Evolutionary conservation across 1,140 invertebrate genomes (phyloP).

Genomic region (Chelonus insularis): DNA sequence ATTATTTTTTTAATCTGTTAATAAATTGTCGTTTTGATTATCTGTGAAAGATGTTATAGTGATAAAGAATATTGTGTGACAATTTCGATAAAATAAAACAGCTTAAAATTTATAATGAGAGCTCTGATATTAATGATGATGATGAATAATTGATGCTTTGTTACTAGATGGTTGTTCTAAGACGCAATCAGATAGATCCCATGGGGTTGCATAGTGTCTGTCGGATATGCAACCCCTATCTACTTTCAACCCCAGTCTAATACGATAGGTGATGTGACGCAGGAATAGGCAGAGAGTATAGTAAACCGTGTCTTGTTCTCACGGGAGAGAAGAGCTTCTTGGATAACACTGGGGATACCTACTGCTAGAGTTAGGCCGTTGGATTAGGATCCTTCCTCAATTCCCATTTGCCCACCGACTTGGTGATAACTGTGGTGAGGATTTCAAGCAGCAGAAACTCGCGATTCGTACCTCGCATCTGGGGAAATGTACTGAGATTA

Average conservation of each 20-base stretch:
- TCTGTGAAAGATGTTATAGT: too few species aligned
- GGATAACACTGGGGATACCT: conserved; percentile 39
- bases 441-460: background rate
- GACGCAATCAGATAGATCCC: conserved; percentile 4
- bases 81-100: too few species aligned
- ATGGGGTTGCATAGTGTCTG: background rate
- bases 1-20: too few species aligned
- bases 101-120: background rate
- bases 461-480: conserved; percentile 36
- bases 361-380: conserved; percentile 41
- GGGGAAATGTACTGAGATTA: conserved; percentile 55
- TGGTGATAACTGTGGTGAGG: conserved; percentile 29
- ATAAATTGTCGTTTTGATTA: too few species aligned
- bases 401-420: conserved; percentile 45
- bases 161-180: conserved; percentile 7
- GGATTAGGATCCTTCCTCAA: conserved; percentile 51
- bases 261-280: conserved; percentile 53
- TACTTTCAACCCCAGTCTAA: conserved; percentile 33
- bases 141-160: conserved; percentile 11
- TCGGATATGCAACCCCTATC: conserved; percentile 5
- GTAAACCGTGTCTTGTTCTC: conserved; percentile 21
- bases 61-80: too few species aligned
- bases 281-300: conserved; percentile 25
- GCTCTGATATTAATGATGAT: conserved; percentile 3
- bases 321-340: conserved; percentile 22